Evolutionary conservation across 2,797 vertebrate genomes (phyloP), one percentile per base, ranked within the genome.

Genomic region (Acanthurus tractus): DNA sequence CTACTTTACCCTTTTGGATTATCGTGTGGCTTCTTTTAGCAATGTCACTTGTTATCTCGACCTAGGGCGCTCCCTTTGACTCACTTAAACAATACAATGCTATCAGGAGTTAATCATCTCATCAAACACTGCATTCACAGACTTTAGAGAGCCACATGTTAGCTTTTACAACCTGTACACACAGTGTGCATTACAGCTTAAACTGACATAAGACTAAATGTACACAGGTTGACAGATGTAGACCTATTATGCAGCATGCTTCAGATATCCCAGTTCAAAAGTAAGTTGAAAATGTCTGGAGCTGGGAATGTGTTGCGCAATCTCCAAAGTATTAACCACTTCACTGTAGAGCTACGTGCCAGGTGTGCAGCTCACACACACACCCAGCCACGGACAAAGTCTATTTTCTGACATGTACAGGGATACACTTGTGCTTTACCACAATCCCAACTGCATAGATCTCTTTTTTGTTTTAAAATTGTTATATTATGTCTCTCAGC

Each of bases 241-340:
- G 44, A 53, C 7, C 0, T 20, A 55, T 63, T 65, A 70, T 14
- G 18, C 53, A 69, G 76, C 65, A 55, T 3, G 71, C 64, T 74
- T 80, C 87, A 93, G 89, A 90, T 88, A 86, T 78, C 88, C 87
- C n/a, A 36, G 9, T 20, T 38, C 14, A 20, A 81, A 83, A 45
- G 18, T 17, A n/a, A 49, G 40, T 48, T 48, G 44, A 56, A 80
- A 75, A 49, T 53, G 36, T 54, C 52, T 49, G 72, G 1, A 23
- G n/a, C 42, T 45, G 61, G 34, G 45, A 62, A 38, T 2, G 34
- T 6, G 50, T 88, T 84, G 67, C 14, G 66, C 52, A 86, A 82
- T 22, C 20, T 72, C 52, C 34, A 5, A 58, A 81, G 59, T 69
- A 49, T 76, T 62, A 78, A 44, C 70, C 34, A 70, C 23, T 72